phyloP scores from a whole-genome alignment of 2,888 invertebrate genomes.

The Sepioteuthis lessoniana region DNA sequence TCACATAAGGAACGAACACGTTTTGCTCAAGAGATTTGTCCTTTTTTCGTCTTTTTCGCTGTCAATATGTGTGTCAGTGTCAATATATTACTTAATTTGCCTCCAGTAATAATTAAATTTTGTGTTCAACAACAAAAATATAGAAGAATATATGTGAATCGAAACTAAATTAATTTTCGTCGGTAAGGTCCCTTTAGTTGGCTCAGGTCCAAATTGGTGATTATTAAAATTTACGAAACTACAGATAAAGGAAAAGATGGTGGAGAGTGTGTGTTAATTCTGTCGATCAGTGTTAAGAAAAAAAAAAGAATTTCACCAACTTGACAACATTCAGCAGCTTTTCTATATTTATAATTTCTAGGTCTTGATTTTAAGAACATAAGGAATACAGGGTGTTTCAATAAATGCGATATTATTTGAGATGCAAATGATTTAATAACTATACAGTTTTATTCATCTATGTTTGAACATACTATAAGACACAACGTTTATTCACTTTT shows the following conservation, averaged over 20 bases:
- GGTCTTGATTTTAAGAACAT: too few species aligned
- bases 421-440: too few species aligned
- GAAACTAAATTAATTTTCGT: background rate
- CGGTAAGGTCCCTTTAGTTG: background rate
- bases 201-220: background rate
- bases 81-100: background rate
- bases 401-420: too few species aligned
- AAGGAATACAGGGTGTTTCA: too few species aligned
- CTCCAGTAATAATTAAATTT: background rate
- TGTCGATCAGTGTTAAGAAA: too few species aligned
- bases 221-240: background rate
- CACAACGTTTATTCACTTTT: too few species aligned
- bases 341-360: too few species aligned
- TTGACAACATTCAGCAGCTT: too few species aligned
- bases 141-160: background rate
- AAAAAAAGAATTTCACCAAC: too few species aligned
- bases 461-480: too few species aligned
- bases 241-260: background rate
- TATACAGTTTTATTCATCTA: too few species aligned
- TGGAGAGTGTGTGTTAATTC: too few species aligned
- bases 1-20: background rate
- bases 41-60: background rate
- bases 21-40: background rate
- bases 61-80: background rate
- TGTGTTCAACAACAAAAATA: background rate